phyloP scores from a whole-genome alignment of 2,797 vertebrate genomes.

The Sebastiscus tertius region DNA sequence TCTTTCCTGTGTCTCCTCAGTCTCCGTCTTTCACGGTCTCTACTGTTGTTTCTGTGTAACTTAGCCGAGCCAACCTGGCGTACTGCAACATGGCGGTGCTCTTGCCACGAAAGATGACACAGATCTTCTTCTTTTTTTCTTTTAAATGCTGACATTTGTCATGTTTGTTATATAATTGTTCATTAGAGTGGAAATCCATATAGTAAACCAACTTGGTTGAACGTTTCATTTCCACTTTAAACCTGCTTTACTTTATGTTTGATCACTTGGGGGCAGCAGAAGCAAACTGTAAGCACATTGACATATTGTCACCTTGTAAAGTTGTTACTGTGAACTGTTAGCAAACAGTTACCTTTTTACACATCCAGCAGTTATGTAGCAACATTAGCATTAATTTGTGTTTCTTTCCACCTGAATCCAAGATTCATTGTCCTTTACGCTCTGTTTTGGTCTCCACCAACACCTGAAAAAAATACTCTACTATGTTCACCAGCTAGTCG shows the following conservation, averaged over 20 bases:
- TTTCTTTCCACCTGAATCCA: not conserved
- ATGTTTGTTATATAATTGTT: too few species aligned
- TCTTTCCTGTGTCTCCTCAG: too few species aligned
- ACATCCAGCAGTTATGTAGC: not conserved
- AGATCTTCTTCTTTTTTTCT: rapidly evolving
- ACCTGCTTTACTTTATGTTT: not conserved
- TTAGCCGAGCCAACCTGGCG: rapidly evolving
- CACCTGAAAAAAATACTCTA: not conserved
- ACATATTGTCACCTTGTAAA: not conserved
- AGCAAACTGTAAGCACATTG: not conserved
- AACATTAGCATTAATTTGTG: not conserved
- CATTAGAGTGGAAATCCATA: too few species aligned
- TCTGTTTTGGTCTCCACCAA: not conserved
- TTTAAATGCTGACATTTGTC: too few species aligned
- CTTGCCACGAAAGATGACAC: too few species aligned
- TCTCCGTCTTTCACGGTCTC: too few species aligned
- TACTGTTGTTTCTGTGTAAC: too few species aligned
- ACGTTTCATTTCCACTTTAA: too few species aligned
- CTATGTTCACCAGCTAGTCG: not conserved
- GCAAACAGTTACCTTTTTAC: not conserved
- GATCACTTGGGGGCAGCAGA: not conserved
- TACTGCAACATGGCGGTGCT: too few species aligned
- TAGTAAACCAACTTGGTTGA: too few species aligned
- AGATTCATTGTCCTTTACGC: not conserved
- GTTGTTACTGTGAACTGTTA: too few species aligned